These are phyloP conservation scores for Brachystomella parvula DNA, from an alignment of 1,140 invertebrate genomes.

Conservation along the genomic window DNA sequence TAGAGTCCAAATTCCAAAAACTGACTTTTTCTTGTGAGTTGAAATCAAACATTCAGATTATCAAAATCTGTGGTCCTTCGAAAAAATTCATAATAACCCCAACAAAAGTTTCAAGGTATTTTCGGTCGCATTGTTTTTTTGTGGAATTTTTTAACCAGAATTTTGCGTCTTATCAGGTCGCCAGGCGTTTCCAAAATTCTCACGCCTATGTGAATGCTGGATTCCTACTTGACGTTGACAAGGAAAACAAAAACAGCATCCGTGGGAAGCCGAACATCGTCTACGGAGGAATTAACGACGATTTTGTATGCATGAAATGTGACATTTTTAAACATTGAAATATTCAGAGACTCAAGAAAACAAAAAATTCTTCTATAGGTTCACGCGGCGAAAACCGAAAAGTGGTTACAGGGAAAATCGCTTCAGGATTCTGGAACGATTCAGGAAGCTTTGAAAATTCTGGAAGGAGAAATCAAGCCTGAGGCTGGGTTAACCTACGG, in stretches of 20 bases:
- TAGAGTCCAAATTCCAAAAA: too few relatives aligned
- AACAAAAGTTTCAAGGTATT: too few relatives aligned
- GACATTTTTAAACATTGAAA: too few relatives aligned
- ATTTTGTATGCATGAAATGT: slow-evolving; percentile 54
- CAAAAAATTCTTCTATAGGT: slow-evolving; percentile 45
- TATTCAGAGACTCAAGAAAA: too few relatives aligned
- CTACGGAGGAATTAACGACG: slow-evolving; percentile 36
- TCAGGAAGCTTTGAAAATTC: slow-evolving; percentile 50
- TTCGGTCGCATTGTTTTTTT: too few relatives aligned
- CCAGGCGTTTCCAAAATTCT: slow-evolving; percentile 40
- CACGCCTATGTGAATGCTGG: slow-evolving; percentile 46
- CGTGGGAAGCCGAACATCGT: slow-evolving; percentile 20
- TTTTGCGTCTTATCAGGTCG: slow-evolving; percentile 48
- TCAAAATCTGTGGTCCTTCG: too few relatives aligned
- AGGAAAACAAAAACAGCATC: slow-evolving; percentile 13
- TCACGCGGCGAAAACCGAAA: slow-evolving; percentile 60
- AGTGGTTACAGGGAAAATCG: slow-evolving; percentile 52
- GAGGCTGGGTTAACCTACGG: slow-evolving; percentile 55
- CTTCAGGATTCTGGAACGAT: slow-evolving; percentile 47
- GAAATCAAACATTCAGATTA: too few relatives aligned
- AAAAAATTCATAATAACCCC: too few relatives aligned
- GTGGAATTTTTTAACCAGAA: too few relatives aligned
- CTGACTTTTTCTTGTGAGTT: too few relatives aligned
- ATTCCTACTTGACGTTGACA: slow-evolving; percentile 41
- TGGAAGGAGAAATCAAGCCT: slow-evolving; percentile 56